phyloP scores from a whole-genome alignment of 2,113 vertebrate species.

The Hipposideros armiger region DNA sequence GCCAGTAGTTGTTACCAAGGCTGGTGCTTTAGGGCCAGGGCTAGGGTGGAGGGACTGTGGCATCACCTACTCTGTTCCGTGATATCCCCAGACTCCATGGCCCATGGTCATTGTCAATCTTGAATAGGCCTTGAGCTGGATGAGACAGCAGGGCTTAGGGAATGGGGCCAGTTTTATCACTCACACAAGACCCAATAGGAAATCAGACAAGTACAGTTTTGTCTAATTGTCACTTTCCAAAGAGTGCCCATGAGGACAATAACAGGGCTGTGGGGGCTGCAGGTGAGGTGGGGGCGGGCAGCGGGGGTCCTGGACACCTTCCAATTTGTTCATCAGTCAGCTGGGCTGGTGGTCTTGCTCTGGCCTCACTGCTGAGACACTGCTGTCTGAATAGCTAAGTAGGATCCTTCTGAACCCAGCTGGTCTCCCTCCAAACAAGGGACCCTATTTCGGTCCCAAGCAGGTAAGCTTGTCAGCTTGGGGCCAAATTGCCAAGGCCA shows the following conservation, averaged over 20 bases:
- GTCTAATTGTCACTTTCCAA: neutral
- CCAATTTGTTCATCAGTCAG: neutral
- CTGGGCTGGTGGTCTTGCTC: neutral
- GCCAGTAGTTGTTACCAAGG: neutral
- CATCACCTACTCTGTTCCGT: neutral
- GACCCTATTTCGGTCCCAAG: neutral
- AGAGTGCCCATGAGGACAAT: neutral
- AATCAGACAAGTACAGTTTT: constrained; percentile 1
- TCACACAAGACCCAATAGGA: neutral
- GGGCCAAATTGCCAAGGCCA: neutral
- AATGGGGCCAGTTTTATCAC: neutral
- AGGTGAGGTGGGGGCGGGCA: neutral
- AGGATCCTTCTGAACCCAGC: neutral
- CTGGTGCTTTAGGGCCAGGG: neutral
- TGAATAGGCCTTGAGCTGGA: neutral
- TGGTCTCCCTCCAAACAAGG: neutral
- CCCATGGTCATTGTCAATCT: neutral
- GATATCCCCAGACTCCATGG: neutral
- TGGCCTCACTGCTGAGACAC: neutral
- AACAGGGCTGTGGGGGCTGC: neutral
- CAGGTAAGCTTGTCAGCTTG: neutral
- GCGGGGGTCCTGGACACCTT: neutral
- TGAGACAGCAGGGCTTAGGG: neutral
- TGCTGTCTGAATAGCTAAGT: neutral
- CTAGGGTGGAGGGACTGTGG: neutral